Evolutionary conservation across 2,888 invertebrate species (phyloP), one percentile per base, ranked within the genome.

Genomic region (Xestia ashworthii): DNA sequence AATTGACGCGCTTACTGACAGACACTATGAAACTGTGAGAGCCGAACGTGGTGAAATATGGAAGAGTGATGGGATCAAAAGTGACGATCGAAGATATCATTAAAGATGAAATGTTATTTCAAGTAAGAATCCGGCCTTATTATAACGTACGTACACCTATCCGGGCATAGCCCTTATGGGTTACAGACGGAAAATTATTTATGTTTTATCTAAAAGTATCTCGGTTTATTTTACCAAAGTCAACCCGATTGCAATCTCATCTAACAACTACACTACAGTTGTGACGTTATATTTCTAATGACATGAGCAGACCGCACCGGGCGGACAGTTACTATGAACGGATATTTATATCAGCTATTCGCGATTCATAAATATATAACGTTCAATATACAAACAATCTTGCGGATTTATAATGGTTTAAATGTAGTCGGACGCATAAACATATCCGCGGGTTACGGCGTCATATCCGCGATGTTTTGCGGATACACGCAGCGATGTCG

Each of bases 381-480:
- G 55, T 62, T 68, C 65, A 75, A 76, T 72, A 74, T 65, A 75
- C 77, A 77, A 77, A 77, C 74, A 71, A 71, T 84, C 65, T 80
- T 55, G 11, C 48, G 69, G 83, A 80, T 81, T 83, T 71, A 81
- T 74, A 55, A 46, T 44, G 46, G 71, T 76, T 80, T 79, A 71
- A 78, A 83, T 74, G 66, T 78, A 76, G 71, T 75, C 73, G 71
- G 55, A 69, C 55, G 78, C 48, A 64, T 76, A 76, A 78, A 83
- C 71, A 81, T 83, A 84, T 80, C 68, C 71, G 62, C 65, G 50
- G 55, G 76, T 75, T 16, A 70, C 53, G 53, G 46, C 46, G 53
- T 64, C 71, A 67, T 66, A 53, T 44, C 53, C 38, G 6, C 22
- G 62, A 25, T 32, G 14, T 9, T 41, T 53, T 58, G 79, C 64